Evolutionary conservation across 2,797 vertebrate species (phyloP), one percentile per base, ranked within the genome.

Genomic region (Pogonophryne albipinna): DNA sequence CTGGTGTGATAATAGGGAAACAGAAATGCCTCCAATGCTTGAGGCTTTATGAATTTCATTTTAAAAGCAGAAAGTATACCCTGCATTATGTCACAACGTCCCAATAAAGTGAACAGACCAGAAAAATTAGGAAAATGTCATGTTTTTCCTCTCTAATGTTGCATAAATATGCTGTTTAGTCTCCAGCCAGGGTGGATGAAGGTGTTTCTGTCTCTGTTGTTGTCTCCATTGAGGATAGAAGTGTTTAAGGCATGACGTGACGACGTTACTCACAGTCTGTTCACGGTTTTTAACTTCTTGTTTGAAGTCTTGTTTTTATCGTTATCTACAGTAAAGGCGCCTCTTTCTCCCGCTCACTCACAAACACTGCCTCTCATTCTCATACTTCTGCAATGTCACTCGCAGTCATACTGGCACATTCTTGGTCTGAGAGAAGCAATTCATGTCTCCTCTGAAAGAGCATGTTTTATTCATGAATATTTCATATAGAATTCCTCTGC

Each of bases 381-480:
- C 50, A 62, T 78, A 49, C 71, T 71, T 65, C 20, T 67, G 68
- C 51, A 41, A 0, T 47, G 66, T 69, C 67, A 51, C 71, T 50
- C 63, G 41, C 64, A 47, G 16, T 76, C 73, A 15, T 12, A 46
- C 51, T 68, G 45, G 45, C 53, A 52, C 78, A 75, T 59, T 67
- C 64, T 64, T 19, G 62, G 62, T 44, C 47, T 14, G 58, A 72
- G 67, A 72, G 66, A 74, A 76, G 23, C 71, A 57, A 44, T 84
- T 84, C 80, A 77, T 69, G 56, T 46, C 42, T 51, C 56, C 44
- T 66, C 62, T 76, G 19, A 82, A 78, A 80, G 75, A 47, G n/a
- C 65, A 87, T 87, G 65, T 87, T 91, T 93, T 89, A 87, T 92
- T 90, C 76, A 91, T 92, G 71, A 47, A 16, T 44, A 59, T 76